Evolutionary conservation across 2,797 vertebrate genomes (phyloP), one percentile per base, ranked within the genome.

Genomic region (Dendrocincla fuliginosa): DNA sequence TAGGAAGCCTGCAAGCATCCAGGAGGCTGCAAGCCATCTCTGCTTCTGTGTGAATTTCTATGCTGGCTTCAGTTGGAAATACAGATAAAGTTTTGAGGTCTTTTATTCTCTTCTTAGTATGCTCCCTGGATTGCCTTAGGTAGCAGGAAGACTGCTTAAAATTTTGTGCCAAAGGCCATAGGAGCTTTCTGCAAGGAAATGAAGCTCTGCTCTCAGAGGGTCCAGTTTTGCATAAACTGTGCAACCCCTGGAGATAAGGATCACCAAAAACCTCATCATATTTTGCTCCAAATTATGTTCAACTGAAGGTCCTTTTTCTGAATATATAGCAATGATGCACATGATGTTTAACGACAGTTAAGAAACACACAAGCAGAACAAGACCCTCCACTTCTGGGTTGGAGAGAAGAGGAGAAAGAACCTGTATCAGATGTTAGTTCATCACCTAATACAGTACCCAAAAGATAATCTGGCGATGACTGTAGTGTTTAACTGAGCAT

Each of bases 281-380:
- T 19, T 89, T n/a, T 92, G 67, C 35, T 94, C 33, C 47, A 76
- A 84, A 24, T 65, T 94, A 73, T 25, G 24, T 87, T 84, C n/a
- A 61, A 5, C 3, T 46, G 52, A 67, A 76, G 13, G 33, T 84
- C 50, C 14, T 78, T 84, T 52, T 88, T 67, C 39, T 76, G 63
- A 93, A 69, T 59, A 37, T 3, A 22, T 24, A 35, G 14, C 25
- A 44, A 8, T 0, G 1, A 41, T 91, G 69, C 68, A 2, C 57
- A 3, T 65, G 52, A 35, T 39, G 12, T 60, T 93, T 84, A 56
- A 76, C 47, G 59, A 7, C 33, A 49, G 14, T 61, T 64, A 42
- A 68, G n/a, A 20, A 81, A 5, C 33, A 47, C 22, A 44, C 5
- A 84, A 57, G 25, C 39, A 55, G 57, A 88, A 33, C 17, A 35